Evolutionary conservation across 2,888 invertebrate genomes (phyloP).

Genomic region (Hyposoter didymator): DNA sequence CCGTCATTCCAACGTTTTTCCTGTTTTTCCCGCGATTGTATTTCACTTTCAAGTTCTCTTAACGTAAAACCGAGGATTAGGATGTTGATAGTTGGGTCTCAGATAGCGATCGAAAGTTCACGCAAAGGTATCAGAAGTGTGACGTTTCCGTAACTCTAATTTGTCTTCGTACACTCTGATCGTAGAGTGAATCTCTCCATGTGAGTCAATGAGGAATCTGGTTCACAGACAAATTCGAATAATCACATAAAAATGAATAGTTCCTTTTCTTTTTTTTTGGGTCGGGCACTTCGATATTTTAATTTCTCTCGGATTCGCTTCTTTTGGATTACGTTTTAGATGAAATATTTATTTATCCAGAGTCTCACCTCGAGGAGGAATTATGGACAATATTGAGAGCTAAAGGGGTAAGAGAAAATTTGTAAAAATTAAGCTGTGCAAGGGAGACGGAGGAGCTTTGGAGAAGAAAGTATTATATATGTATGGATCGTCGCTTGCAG

Average conservation of each 20-base stretch:
- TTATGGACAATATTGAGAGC: background rate
- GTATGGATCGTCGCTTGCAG: conserved; percentile 17
- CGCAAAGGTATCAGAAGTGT: background rate
- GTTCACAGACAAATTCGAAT: too few relatives aligned
- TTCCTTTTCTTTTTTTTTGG: background rate
- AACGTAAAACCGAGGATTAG: background rate
- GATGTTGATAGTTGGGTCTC: background rate
- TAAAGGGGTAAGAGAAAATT: background rate
- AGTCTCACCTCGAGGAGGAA: background rate
- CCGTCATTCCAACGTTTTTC: too few relatives aligned
- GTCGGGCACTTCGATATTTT: background rate
- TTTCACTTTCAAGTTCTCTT: too few relatives aligned
- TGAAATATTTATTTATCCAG: background rate
- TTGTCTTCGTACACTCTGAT: background rate
- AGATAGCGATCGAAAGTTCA: background rate
- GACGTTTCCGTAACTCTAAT: background rate
- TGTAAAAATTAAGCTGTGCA: background rate
- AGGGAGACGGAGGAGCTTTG: background rate
- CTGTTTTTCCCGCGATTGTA: too few relatives aligned
- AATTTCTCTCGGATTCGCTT: background rate
- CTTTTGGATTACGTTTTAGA: background rate
- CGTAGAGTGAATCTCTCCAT: too few relatives aligned
- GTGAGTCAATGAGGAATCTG: too few relatives aligned
- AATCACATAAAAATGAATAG: background rate
- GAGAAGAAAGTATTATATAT: background rate